phyloP scores from a whole-genome alignment of 2,888 invertebrate genomes.

The Limnephilus rhombicus region DNA sequence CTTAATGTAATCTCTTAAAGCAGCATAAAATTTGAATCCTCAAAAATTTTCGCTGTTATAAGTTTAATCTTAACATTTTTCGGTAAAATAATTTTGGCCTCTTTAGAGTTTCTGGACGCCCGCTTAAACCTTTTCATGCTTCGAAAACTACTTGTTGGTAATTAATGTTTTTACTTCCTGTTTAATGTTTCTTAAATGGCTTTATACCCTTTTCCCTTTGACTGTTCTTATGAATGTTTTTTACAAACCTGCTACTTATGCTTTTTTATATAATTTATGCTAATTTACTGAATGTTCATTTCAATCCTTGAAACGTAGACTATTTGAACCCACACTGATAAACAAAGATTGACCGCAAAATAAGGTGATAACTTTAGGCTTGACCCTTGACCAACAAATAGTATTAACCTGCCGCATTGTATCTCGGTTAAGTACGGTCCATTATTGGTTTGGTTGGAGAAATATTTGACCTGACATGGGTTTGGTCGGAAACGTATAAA shows the following conservation, averaged over 20 bases:
- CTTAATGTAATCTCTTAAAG: not conserved
- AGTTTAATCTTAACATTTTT: not conserved
- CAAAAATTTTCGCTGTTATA: not conserved
- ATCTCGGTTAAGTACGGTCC: not conserved
- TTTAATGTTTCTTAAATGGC: not conserved
- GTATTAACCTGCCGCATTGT: not conserved
- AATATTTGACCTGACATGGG: not conserved
- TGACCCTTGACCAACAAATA: not conserved
- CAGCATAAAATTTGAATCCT: not conserved
- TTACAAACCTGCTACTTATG: not conserved
- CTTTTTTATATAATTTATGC: not conserved
- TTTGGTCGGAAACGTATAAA: not conserved
- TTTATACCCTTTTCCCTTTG: not conserved
- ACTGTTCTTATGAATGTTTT: not conserved
- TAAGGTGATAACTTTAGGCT: not conserved
- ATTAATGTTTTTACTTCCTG: not conserved
- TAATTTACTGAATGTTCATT: not conserved
- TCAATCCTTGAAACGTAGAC: not conserved
- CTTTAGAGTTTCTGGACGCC: not conserved
- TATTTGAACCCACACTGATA: not conserved
- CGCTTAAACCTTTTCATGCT: not conserved
- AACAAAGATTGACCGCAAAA: not conserved
- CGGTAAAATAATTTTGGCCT: not conserved
- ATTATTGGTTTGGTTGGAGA: not conserved
- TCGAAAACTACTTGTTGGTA: not conserved